Base-by-base conservation (phyloP, 2,888 invertebrate genomes). In the Ctena decussata region DNA sequence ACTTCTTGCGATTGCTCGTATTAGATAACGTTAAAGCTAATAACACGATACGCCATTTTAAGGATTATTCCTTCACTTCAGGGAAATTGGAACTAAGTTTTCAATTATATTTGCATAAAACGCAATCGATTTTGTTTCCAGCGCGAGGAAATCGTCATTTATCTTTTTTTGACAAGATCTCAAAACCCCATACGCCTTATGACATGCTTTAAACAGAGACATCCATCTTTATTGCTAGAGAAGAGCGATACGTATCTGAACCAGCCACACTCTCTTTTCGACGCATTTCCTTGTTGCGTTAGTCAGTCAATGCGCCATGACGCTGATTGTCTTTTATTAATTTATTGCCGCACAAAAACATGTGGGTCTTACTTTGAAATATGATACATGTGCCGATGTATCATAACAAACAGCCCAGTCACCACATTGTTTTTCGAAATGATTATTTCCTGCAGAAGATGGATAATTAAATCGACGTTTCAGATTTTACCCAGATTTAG, bases 31-130 rank as follows among this genome's bases (percentile, higher is more conserved):
- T 32, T 73, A 74, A 69, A 77, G 69, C 82, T 82, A 77, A 84
- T 84, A 87, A 84, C 79, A 77, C 75, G 69, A 74, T 44, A 41
- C 80, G 71, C 80, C 82, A 80, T 71, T 32, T 35, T 41, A 70
- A 85, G 85, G 84, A 85, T 88, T 86, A 78, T 46, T 82, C 70
- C 78, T 79, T 84, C 85, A 82, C 81, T 84, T 79, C 77, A 81
- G 84, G 85, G 85, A 84, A 88, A 88, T 88, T 84, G 88, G 83
- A 88, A 85, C 88, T 88, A 88, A 88, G 85, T 86, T 86, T 88
- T 88, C 88, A 88, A 88, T 88, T 88, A 88, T 88, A 88, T 88
- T 84, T 88, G 88, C 88, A 88, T 88, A 88, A 88, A 88, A 80
- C 82, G 82, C 77, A 88, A 88, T 88, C 88, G 88, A 88, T 88